Evolutionary conservation across 2,888 invertebrate genomes (phyloP), one percentile per base, ranked within the genome.

Genomic region (Flabesymbios commensalis): DNA sequence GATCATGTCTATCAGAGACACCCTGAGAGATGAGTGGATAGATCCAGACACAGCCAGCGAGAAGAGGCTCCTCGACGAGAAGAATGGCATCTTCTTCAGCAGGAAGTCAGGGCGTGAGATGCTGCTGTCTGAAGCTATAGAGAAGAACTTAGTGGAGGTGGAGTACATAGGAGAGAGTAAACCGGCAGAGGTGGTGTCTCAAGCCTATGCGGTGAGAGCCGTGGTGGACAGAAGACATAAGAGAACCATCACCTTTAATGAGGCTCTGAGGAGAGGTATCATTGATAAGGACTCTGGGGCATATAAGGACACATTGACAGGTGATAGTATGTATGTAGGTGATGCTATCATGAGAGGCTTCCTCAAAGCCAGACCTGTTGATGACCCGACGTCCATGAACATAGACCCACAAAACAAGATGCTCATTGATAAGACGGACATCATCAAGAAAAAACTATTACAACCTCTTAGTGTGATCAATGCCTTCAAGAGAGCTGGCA

Each of bases 61-160:
- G 79, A 88, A 90, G 75, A 94, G 94, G 79, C 87, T 96, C 53
- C 89, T 89, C 80, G 94, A 94, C 77, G 92, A 94, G 5, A 93
- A 70, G 10, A 72, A 72, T 57, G 78, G 80, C 7, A 55, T 78
- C 1, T 79, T 77, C 62, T 63, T 71, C 5, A 91, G 95, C 84
- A 92, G 93, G 28, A 88, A 88, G 75, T 77, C 89, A 26, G 93
- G 93, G 0, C 88, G 90, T 66, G 88, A 89, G 76, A 84, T 93
- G 47, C 90, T 90, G n/a, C 85, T 96, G 45, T 86, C 88, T 2
- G 90, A 94, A 77, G 94, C 95, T 0, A 88, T 95, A 29, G 88
- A 89, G 76, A 85, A 88, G 58, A 90, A 90, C 78, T 83, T 95
- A 22, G 88, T 97, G 49, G 71, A 74, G 22, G 57, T 60, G 32